phyloP scores from a whole-genome alignment of 2,113 vertebrate species.

The Cairina moschata region DNA sequence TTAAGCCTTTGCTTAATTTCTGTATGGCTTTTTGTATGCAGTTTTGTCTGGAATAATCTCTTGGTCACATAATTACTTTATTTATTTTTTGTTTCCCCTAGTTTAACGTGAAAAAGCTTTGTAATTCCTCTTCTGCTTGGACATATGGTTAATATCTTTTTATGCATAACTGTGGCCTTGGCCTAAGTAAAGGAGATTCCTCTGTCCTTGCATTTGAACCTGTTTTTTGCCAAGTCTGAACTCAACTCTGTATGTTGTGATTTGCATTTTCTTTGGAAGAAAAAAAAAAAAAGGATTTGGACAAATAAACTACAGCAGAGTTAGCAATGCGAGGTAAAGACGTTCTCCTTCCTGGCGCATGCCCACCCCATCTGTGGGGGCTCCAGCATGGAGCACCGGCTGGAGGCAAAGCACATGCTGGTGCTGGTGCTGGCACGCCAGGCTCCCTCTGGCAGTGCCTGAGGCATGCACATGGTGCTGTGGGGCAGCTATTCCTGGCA shows the following conservation, averaged over 20 bases:
- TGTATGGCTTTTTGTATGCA: accelerated
- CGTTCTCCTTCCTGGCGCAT: not conserved
- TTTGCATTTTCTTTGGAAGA: not conserved
- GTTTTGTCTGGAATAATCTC: not conserved
- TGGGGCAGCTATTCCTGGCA: not conserved
- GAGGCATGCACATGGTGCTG: accelerated
- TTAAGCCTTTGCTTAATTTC: not conserved
- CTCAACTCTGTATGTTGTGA: not conserved
- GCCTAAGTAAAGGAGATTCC: not conserved
- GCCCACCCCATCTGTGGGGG: not conserved
- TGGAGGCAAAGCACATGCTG: not conserved
- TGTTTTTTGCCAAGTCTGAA: not conserved
- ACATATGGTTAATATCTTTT: not conserved
- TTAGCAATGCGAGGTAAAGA: not conserved
- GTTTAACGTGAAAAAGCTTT: not conserved
- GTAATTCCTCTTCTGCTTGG: not conserved
- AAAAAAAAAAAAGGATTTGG: not conserved
- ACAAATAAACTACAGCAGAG: not conserved
- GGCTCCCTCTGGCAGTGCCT: not conserved
- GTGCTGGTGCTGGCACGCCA: not conserved
- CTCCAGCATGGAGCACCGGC: not conserved
- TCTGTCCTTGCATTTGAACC: not conserved
- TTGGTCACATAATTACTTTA: not conserved
- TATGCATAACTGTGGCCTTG: not conserved
- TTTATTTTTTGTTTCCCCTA: not conserved